phyloP scores from a whole-genome alignment of 1,140 invertebrate genomes.

The Oryzaephilus surinamensis region DNA sequence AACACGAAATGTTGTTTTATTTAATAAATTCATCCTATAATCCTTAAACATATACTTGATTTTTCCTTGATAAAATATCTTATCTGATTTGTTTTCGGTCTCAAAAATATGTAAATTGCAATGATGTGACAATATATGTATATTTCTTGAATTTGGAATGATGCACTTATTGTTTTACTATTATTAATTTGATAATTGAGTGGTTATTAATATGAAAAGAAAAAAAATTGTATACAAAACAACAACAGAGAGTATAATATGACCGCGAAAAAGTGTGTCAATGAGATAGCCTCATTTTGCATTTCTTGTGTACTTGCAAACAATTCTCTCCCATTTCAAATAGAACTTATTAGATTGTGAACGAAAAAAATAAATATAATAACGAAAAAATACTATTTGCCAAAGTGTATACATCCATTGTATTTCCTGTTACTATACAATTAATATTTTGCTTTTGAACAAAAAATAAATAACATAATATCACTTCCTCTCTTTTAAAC shows the following conservation, averaged over 20 bases:
- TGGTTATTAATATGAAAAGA: neutral
- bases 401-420: too few species aligned
- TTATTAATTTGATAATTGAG: neutral
- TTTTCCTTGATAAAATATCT: neutral
- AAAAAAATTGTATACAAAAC: neutral
- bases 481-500: too few species aligned
- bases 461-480: too few species aligned
- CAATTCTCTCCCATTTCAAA: too few species aligned
- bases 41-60: too few species aligned
- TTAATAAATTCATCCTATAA: too few species aligned
- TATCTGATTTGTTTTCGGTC: neutral
- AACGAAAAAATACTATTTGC: too few species aligned
- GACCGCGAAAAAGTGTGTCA: constrained; percentile 33
- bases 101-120: neutral
- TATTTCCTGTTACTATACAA: too few species aligned
- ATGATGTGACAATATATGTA: neutral
- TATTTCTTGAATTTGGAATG: constrained; percentile 1
- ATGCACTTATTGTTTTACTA: neutral
- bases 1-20: neutral
- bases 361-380: too few species aligned
- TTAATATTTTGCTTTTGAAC: too few species aligned
- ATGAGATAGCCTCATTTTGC: constrained; percentile 31
- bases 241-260: constrained; percentile 9
- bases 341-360: too few species aligned
- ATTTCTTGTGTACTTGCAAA: too few species aligned